These are phyloP conservation scores for Cephus runcator DNA, from an alignment of 2,888 invertebrate species.

Conservation along the genomic window DNA sequence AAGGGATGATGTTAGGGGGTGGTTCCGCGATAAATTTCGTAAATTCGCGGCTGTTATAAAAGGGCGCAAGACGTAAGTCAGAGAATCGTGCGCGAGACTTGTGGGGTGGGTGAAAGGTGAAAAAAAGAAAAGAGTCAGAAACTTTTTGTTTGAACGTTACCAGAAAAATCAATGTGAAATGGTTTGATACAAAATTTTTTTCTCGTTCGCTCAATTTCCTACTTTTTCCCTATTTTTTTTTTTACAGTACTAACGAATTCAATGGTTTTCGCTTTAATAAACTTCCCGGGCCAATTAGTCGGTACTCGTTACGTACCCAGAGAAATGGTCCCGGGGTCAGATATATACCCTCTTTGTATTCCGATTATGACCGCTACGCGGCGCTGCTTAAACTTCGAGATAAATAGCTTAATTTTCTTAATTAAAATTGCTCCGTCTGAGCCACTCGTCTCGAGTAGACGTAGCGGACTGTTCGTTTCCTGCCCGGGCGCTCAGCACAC, in stretches of 20 bases:
- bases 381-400: conserved; percentile 29
- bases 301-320: not conserved
- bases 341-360: conserved; percentile 27
- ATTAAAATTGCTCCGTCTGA: conserved; percentile 43
- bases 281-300: conserved; percentile 19
- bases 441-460: conserved; percentile 30
- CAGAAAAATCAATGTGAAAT: no score
- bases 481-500: not conserved
- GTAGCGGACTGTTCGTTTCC: conserved; percentile 15
- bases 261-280: conserved; percentile 29
- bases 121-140: no score
- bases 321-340: conserved; percentile 21
- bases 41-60: no score
- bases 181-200: no score
- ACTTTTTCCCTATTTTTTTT: not conserved
- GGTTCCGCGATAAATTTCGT: no score
- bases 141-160: no score
- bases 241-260: not conserved
- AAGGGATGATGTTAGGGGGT: no score
- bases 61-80: no score
- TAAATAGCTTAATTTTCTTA: conserved; percentile 54
- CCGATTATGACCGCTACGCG: conserved; percentile 18
- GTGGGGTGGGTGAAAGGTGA: no score
- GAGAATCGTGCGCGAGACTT: no score
- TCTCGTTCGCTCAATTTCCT: no score